These are phyloP conservation scores for Acanthurus tractus DNA, from an alignment of 2,797 vertebrate genomes.

Conservation along the genomic window DNA sequence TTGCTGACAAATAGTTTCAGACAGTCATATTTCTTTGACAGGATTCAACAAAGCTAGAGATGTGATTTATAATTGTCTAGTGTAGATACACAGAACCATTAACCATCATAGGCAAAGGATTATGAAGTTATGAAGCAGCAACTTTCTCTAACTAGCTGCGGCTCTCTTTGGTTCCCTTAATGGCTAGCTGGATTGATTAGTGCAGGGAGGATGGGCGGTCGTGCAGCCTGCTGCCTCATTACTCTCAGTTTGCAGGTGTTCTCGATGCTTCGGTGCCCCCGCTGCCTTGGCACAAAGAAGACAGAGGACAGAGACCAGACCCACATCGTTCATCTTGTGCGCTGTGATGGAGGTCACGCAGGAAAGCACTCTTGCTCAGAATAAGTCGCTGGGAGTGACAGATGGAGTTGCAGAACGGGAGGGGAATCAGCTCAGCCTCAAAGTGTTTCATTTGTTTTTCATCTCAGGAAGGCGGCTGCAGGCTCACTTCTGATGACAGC, in stretches of 20 bases:
- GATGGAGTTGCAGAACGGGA: conserved; percentile 74
- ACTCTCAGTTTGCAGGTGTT: conserved; percentile 86
- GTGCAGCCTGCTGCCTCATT: conserved; percentile 81
- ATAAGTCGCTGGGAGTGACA: conserved; percentile 78
- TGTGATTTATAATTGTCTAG: not conserved
- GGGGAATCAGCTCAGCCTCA: conserved; percentile 72
- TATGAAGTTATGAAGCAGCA: conserved; percentile 34
- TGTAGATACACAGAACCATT: not conserved
- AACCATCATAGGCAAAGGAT: conserved; percentile 10
- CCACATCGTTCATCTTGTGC: conserved; percentile 82
- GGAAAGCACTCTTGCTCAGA: conserved; percentile 74
- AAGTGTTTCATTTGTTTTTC: conserved; percentile 81
- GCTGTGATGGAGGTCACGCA: conserved; percentile 78
- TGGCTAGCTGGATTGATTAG: conserved; percentile 85
- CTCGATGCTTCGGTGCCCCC: conserved; percentile 71
- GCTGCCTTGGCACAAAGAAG: conserved; percentile 78
- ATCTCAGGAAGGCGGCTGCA: conserved; percentile 65
- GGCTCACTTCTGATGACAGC: conserved; percentile 63
- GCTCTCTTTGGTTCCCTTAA: conserved; percentile 72
- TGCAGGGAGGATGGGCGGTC: conserved; percentile 75
- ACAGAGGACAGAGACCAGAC: conserved; percentile 80
- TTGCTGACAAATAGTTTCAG: not conserved
- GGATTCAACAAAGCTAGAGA: conserved; percentile 11
- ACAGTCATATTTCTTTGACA: not conserved
- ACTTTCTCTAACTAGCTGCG: conserved; percentile 48